Conservation (phyloP, 2,888 invertebrate species). For the Andricus curvator region DNA sequence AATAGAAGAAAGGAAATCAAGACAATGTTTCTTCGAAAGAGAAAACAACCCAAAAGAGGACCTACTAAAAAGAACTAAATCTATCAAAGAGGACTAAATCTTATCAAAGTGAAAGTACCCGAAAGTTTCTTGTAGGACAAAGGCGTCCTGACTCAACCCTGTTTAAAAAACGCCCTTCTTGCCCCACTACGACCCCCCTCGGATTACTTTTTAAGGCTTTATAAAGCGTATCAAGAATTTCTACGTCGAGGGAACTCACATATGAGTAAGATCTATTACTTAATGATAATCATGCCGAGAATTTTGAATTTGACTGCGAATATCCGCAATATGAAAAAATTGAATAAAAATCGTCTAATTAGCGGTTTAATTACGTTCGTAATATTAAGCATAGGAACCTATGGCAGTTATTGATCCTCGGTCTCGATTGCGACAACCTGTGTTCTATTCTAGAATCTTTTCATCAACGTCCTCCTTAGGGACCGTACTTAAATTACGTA, state of each 20-base stretch:
- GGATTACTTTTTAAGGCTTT: background rate
- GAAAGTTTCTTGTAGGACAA: background rate
- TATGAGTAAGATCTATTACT: background rate
- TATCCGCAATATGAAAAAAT: background rate
- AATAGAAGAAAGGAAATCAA: background rate
- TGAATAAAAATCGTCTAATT: slow-evolving; percentile 4
- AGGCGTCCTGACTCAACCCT: background rate
- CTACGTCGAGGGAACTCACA: background rate
- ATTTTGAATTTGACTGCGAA: background rate
- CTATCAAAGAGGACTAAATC: background rate
- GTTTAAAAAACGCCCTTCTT: background rate
- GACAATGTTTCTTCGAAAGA: background rate
- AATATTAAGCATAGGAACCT: background rate
- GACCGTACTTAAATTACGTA: no score
- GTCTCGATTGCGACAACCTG: background rate
- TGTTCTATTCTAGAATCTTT: background rate
- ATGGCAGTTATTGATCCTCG: background rate
- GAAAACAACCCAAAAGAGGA: no score
- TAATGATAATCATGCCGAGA: background rate
- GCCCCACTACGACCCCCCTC: background rate
- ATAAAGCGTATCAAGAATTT: slow-evolving; percentile 7
- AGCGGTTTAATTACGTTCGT: background rate
- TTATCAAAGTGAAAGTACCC: slow-evolving; percentile 15
- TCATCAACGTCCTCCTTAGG: background rate
- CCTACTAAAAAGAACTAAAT: background rate